These are phyloP conservation scores for Chaetops frenatus DNA, from an alignment of 2,113 vertebrate species.

Conservation along the genomic window DNA sequence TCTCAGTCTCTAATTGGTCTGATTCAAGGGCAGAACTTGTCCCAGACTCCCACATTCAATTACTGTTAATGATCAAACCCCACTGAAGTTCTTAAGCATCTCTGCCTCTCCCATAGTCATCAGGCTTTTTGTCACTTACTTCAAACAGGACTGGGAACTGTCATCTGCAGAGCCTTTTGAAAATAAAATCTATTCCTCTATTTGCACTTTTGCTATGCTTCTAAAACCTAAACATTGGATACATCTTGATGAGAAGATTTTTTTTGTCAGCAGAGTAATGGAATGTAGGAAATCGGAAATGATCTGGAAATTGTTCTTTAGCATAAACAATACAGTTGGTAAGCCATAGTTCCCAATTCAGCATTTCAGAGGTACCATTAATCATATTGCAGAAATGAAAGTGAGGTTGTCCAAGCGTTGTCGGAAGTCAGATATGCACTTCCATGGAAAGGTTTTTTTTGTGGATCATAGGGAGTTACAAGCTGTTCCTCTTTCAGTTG, in stretches of 20 bases:
- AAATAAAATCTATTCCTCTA: not conserved
- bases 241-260: not conserved
- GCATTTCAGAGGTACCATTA: not conserved
- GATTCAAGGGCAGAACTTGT: conserved; percentile 3
- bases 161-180: not conserved
- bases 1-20: not conserved
- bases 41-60: not conserved
- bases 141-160: not conserved
- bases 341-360: not conserved
- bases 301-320: not conserved
- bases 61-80: not conserved
- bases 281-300: not conserved
- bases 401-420: not conserved
- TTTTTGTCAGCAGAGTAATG: not conserved
- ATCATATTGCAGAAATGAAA: not conserved
- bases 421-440: not conserved
- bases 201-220: not conserved
- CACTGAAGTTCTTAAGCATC: not conserved
- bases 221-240: not conserved
- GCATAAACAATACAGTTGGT: not conserved
- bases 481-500: not conserved
- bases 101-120: not conserved
- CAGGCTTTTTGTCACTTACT: not conserved
- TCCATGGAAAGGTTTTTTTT: not conserved
- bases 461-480: not conserved